Evolutionary conservation across 2,797 vertebrate genomes (phyloP).

Genomic region (Kryptopterus vitreolus): DNA sequence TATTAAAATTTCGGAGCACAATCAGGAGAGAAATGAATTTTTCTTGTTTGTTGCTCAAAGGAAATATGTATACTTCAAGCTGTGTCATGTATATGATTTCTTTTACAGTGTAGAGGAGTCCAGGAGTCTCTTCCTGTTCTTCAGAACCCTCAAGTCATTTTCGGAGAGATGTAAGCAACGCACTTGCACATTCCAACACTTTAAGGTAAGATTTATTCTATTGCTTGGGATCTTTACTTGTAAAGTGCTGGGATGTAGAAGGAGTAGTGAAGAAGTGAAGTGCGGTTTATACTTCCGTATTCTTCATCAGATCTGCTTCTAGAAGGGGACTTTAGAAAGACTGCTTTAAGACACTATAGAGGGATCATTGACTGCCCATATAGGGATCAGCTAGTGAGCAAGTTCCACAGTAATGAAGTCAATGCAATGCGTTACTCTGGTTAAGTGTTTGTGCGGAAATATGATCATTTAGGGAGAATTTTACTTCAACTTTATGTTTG

Average conservation of each 20-base stretch:
- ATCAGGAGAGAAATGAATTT: neutral
- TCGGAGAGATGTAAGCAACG: slow-evolving; percentile 80
- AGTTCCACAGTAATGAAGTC: no score
- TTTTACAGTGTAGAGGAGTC: slow-evolving; percentile 78
- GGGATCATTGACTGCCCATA: neutral
- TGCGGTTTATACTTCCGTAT: neutral
- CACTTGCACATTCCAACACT: slow-evolving; percentile 77
- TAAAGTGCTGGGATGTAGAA: neutral
- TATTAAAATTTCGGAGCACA: neutral
- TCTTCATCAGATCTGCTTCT: slow-evolving; percentile 1
- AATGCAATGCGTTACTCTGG: no score
- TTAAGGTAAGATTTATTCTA: slow-evolving; percentile 77
- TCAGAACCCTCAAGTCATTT: slow-evolving; percentile 80
- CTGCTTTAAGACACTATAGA: neutral
- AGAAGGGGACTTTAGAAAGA: neutral
- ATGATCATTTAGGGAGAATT: no score
- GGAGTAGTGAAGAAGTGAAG: neutral
- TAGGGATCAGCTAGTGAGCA: neutral
- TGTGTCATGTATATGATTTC: slow-evolving; percentile 1
- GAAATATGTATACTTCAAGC: neutral
- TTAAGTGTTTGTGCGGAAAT: no score
- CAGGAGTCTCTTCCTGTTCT: slow-evolving; percentile 78
- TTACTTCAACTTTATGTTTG: no score
- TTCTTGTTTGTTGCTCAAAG: neutral
- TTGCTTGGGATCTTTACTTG: neutral